Base-by-base conservation (phyloP, 2,888 invertebrate species). In the Argyresthia albistria region DNA sequence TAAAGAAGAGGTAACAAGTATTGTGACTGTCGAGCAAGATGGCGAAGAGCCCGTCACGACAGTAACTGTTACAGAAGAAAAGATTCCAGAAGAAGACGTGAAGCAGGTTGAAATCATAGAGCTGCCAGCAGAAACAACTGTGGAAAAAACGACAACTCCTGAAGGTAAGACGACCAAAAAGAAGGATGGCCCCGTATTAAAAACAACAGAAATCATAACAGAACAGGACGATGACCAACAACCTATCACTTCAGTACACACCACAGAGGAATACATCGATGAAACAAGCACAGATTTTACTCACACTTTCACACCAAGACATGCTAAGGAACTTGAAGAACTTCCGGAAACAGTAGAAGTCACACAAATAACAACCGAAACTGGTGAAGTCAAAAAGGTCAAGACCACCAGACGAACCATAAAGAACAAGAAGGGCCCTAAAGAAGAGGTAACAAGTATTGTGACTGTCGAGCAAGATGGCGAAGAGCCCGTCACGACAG, bases 321-420 rank as follows among this genome's bases (percentile, higher is more conserved):
- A 9, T 2, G 35, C 51, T 10, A 43, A 36, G 43, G 8, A 47
- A 25, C 35, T 55, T 4, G 50, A 53, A 35, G 46, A 53, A 56
- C 60, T 73, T 16, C 80, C 86, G 35, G 76, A 80, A 61, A 65
- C 77, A 57, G 73, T 83, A 1, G 72, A 78, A 57, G 65, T 77
- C 1, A 65, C 66, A 0, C 69, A 71, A 52, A 64, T 71, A 42
- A 58, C 63, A 37, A 72, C 69, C 8, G 67, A 67, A 37, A 65
- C 59, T 51, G 78, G 68, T 45, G 61, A 63, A n/a, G 51, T 25
- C 35, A 51, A 45, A 56, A 60, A 58, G 46, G 36, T 55, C 4
- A 47, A 54, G 43, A 67, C 82, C 70, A 54, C 86, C 81, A 59
- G 74, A 72, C 0, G 70, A 4, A 60, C 71, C 0, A 72, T 70